These are phyloP conservation scores for Neomorphus geoffroyi DNA, from an alignment of 2,797 vertebrate species.

Conservation along the genomic window DNA sequence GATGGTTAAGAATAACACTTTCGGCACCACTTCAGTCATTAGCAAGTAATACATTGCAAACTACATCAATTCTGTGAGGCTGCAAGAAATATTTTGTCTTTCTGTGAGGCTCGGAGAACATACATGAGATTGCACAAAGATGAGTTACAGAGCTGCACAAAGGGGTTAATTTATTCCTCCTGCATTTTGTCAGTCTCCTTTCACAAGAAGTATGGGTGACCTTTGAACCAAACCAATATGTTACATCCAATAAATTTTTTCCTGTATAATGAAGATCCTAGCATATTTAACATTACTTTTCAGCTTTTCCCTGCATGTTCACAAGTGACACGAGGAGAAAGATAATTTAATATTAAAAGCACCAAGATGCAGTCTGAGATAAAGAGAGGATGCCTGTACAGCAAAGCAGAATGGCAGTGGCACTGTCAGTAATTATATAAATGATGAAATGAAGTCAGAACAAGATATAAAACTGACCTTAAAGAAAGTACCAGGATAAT, in stretches of 20 bases:
- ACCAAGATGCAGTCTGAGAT: neutral
- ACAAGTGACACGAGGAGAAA: neutral
- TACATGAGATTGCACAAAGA: neutral
- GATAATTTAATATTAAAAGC: neutral
- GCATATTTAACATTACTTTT: neutral
- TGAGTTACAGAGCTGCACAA: slow-evolving; percentile 43
- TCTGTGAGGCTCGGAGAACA: neutral
- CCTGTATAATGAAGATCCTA: neutral
- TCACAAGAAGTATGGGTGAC: slow-evolving; percentile 34
- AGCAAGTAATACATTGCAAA: slow-evolving; percentile 22
- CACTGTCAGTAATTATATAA: neutral
- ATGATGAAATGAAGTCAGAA: neutral
- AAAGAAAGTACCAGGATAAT: neutral
- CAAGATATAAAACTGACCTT: neutral
- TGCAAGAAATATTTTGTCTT: slow-evolving; percentile 20
- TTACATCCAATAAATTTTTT: neutral
- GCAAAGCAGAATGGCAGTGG: neutral
- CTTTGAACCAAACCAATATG: slow-evolving; percentile 31
- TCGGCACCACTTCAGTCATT: slow-evolving; percentile 11
- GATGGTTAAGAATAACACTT: slow-evolving; percentile 29
- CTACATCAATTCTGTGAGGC: neutral
- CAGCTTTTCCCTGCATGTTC: neutral
- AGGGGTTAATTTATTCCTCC: slow-evolving; percentile 58
- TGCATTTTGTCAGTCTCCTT: slow-evolving; percentile 45
- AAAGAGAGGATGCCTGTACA: neutral